Conservation (phyloP, 2,113 vertebrate genomes). For the Hoplias malabaricus region DNA sequence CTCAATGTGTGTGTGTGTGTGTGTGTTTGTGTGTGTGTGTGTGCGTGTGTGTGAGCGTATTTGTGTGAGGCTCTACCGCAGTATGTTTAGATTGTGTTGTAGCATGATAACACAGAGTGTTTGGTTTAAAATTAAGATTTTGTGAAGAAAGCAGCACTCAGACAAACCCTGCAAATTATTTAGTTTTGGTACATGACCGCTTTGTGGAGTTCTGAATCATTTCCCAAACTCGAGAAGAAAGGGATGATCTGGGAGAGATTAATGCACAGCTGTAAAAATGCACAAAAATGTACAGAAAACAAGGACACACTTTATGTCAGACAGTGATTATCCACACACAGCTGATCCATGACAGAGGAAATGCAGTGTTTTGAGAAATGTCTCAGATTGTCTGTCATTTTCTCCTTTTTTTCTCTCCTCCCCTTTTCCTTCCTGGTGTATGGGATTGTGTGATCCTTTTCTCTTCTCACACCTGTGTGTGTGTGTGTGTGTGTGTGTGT, state of each 20-base stretch:
- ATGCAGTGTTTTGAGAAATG: slow-evolving; percentile 18
- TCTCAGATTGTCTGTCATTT: not conserved
- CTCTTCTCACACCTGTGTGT: not conserved
- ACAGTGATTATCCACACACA: slow-evolving; percentile 14
- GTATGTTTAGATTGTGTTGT: no score
- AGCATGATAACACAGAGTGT: no score
- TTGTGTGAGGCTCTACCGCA: no score
- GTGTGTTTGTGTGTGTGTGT: slow-evolving; percentile 31
- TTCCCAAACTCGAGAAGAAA: not conserved
- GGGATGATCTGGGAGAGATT: not conserved
- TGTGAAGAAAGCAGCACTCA: no score
- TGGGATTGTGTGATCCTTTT: not conserved
- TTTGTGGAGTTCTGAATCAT: not conserved
- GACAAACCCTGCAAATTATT: no score
- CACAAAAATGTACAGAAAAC: slow-evolving; percentile 17
- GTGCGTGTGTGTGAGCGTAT: no score
- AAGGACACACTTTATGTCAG: slow-evolving; percentile 25
- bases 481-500: slow-evolving; percentile 7
- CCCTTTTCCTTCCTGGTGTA: not conserved
- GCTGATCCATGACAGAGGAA: slow-evolving; percentile 4
- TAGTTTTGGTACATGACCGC: no score
- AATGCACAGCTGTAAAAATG: slow-evolving; percentile 18
- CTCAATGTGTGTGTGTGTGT: slow-evolving; percentile 26
- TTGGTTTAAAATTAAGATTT: no score
- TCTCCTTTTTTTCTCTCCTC: not conserved